Evolutionary conservation across 2,113 vertebrate genomes (phyloP), one percentile per base, ranked within the genome.

Genomic region (Catharus minimus): DNA sequence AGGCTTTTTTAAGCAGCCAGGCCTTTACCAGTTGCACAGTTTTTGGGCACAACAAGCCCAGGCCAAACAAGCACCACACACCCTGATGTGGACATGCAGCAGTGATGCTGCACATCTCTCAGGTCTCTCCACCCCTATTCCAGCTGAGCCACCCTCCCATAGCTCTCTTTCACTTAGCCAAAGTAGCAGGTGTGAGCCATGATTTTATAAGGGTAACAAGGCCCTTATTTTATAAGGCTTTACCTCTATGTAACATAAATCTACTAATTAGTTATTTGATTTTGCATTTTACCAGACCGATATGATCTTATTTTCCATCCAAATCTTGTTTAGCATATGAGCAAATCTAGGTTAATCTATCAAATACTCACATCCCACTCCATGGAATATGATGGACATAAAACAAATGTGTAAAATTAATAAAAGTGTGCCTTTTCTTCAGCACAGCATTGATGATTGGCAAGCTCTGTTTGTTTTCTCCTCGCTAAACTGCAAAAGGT

Each of bases 31-130:
- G 21, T 32, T 20, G 8, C 44, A 27, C 1, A 27, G 8, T 26
- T 61, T 50, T 50, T n/a, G 20, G 28, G 28, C 18, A 39, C 14
- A 39, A 12, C 7, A 76, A 52, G 28, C 30, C 28, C 30, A 62
- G 27, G 23, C 4, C 17, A 41, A 21, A 9, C 57, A 75, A 5
- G 17, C 10, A 50, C 17, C 28, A n/a, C 0, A 10, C 18, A 41
- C 2, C 36, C 16, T 0, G 0, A n/a, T 21, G 57, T 27, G 23
- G 21, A 15, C 10, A 27, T 4, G 22, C 0, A 2, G 28, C 21
- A 61, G 27, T 39, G 56, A 26, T 3, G 1, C 9, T 60, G 55
- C 9, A 32, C 3, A 8, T 39, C 13, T 39, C 33, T 32, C 55
- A 58, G 2, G 0, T 33, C 26, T 47, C 55, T 39, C 33, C 39